Evolutionary conservation across 2,888 invertebrate species (phyloP).

Genomic region (Eurytoma adleriae): DNA sequence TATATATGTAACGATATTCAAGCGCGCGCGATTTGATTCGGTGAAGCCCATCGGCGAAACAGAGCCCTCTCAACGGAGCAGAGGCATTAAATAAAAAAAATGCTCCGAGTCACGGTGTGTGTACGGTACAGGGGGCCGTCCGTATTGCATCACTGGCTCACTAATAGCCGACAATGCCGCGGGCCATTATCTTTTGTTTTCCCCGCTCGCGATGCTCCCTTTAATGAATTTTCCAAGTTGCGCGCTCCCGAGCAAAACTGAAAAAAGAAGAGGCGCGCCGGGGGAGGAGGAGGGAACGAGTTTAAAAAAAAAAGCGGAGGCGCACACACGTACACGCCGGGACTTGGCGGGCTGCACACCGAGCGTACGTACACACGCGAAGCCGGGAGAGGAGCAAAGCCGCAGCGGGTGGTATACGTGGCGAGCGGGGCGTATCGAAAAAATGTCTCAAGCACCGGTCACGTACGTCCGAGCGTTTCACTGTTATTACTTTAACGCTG

Average conservation of each 20-base stretch:
- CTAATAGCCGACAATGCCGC: constrained; percentile 29
- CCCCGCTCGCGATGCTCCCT: background rate
- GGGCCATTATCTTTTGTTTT: constrained; percentile 33
- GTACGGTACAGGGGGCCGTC: background rate
- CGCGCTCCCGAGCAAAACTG: constrained; percentile 37
- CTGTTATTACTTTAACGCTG: constrained; percentile 71
- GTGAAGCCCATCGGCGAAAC: constrained; percentile 2
- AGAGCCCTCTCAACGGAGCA: background rate
- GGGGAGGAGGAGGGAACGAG: constrained; percentile 4
- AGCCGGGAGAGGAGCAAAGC: constrained; percentile 43
- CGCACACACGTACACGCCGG: background rate
- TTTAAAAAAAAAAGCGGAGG: background rate
- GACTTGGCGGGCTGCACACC: too few species aligned
- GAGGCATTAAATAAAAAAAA: background rate
- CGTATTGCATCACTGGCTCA: background rate
- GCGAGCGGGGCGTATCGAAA: constrained; percentile 62
- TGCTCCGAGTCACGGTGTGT: background rate
- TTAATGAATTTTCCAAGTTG: constrained; percentile 45
- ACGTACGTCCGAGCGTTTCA: constrained; percentile 69
- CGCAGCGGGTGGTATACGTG: constrained; percentile 45
- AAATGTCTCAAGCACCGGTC: constrained; percentile 69
- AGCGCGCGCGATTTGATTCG: background rate
- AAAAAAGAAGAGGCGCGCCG: constrained; percentile 36
- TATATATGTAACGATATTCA: too few species aligned
- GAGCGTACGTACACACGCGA: too few species aligned